phyloP scores from a whole-genome alignment of 2,113 vertebrate species.

The Amphilophus citrinellus region DNA sequence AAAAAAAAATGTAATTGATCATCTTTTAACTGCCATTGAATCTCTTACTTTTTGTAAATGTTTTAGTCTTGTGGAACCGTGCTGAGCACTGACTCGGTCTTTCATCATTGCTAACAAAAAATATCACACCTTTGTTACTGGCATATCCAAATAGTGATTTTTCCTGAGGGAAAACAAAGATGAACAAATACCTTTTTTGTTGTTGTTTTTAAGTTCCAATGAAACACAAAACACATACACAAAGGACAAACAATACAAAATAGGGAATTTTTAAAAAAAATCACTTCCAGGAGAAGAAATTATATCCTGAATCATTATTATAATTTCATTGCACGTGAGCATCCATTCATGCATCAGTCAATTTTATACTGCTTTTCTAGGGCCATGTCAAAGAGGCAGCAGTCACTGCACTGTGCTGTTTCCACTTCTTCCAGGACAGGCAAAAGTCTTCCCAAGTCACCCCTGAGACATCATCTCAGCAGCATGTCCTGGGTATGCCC shows the following conservation, averaged over 20 bases:
- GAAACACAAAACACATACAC: not conserved
- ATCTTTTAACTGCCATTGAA: not conserved
- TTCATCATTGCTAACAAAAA: slow-evolving; percentile 1
- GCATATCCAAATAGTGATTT: slow-evolving; percentile 9
- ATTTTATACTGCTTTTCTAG: not conserved
- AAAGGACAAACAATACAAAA: not conserved
- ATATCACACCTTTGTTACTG: slow-evolving; percentile 1
- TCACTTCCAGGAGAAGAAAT: not conserved
- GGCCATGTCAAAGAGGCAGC: not conserved
- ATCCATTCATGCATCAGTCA: not conserved
- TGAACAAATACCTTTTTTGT: not conserved
- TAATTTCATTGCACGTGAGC: not conserved
- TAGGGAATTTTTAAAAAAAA: not conserved
- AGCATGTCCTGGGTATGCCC: not conserved
- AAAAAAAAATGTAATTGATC: not conserved
- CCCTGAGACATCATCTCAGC: not conserved
- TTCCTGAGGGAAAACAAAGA: not conserved
- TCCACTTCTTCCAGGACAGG: not conserved
- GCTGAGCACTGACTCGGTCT: not conserved
- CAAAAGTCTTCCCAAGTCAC: not conserved
- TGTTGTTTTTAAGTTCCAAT: slow-evolving; percentile 1
- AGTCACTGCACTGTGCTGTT: not conserved
- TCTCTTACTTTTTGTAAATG: not conserved
- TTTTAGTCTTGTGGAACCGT: not conserved
- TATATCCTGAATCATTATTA: not conserved